Evolutionary conservation across 2,113 vertebrate genomes (phyloP).

Genomic region (Pomatorhinus ruficollis): DNA sequence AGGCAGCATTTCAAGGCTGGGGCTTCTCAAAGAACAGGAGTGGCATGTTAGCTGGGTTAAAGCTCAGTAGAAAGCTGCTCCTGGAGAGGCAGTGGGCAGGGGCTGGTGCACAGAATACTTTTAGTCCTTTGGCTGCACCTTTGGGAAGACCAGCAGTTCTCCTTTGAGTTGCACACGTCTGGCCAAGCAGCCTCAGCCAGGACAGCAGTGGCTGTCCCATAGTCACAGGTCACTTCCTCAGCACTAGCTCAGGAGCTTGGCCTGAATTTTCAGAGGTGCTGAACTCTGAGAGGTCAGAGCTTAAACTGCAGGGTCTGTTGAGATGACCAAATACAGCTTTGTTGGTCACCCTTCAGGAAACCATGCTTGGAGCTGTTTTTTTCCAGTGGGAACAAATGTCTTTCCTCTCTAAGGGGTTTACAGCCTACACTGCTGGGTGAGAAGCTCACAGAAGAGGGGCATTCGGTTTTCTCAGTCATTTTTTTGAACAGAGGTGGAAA

Average conservation of each 20-base stretch:
- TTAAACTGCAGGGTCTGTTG: not conserved
- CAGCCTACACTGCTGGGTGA: not conserved
- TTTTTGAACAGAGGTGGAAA: not conserved
- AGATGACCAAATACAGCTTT: not conserved
- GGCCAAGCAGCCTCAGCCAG: not conserved
- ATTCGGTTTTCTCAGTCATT: rapidly evolving
- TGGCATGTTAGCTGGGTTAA: rapidly evolving
- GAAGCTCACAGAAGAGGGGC: not conserved
- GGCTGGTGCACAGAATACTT: not conserved
- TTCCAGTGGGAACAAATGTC: not conserved
- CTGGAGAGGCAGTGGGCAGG: not conserved
- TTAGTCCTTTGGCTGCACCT: not conserved
- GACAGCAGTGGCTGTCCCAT: not conserved
- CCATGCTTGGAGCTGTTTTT: not conserved
- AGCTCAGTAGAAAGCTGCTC: not conserved
- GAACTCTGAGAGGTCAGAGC: not conserved
- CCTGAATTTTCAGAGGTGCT: not conserved
- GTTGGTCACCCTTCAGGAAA: not conserved
- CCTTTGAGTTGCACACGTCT: rapidly evolving
- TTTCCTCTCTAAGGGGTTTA: rapidly evolving
- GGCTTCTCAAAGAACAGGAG: not conserved
- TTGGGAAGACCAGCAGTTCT: not conserved
- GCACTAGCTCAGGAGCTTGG: not conserved
- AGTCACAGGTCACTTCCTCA: not conserved
- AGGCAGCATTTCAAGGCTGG: not conserved